Percentiles rank a stretch among this genome's conserved stretches.
Conservation (phyloP, 2,797 vertebrate genomes). For the Crocidura indochinensis region DNA sequence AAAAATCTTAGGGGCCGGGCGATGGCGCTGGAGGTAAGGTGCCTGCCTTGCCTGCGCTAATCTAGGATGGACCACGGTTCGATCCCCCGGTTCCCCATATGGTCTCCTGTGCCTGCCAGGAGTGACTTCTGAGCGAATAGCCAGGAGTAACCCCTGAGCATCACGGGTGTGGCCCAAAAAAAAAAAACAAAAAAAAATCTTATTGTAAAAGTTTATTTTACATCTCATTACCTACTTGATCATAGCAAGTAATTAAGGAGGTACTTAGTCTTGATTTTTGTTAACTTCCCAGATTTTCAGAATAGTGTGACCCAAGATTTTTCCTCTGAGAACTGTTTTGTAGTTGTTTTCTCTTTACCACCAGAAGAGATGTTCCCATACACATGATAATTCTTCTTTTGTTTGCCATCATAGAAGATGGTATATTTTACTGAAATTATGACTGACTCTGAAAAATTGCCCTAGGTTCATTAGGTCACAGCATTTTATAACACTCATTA, state of each 20-base stretch:
- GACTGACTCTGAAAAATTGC: conserved; percentile 14
- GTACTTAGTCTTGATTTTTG: conserved; percentile 66
- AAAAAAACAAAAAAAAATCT: conserved; percentile 76
- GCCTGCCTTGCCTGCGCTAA: too few species aligned
- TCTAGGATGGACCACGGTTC: too few species aligned
- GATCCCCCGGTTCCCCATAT: too few species aligned
- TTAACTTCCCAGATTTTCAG: conserved; percentile 61
- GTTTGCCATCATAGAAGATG: conserved; percentile 34
- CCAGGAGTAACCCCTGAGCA: too few species aligned
- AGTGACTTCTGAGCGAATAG: too few species aligned
- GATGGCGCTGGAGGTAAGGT: too few species aligned
- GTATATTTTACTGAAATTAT: neutral
- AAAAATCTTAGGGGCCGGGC: too few species aligned
- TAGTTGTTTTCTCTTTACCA: neutral
- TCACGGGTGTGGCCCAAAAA: too few species aligned
- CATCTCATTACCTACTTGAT: conserved; percentile 84
- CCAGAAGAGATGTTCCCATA: neutral
- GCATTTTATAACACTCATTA: neutral
- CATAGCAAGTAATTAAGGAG: conserved; percentile 82
- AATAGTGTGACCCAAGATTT: neutral
- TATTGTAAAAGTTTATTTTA: conserved; percentile 88
- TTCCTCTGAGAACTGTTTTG: neutral
- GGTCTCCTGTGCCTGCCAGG: too few species aligned
- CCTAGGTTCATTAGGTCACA: conserved; percentile 46
- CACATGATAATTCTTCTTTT: neutral